phyloP scores from a whole-genome alignment of 2,888 invertebrate species.

The Meta bourneti region DNA sequence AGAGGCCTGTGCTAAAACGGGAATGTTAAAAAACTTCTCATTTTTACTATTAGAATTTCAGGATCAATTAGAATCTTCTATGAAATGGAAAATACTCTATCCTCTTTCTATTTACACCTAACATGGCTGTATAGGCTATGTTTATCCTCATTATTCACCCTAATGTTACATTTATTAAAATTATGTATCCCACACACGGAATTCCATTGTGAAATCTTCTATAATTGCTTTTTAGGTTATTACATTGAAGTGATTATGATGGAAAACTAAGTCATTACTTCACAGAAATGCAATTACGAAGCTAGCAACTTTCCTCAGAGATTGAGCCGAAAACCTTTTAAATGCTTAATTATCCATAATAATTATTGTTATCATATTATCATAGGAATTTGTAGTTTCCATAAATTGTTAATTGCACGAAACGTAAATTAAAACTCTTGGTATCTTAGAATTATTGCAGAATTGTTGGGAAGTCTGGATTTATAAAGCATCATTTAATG shows the following conservation, averaged over 20 bases:
- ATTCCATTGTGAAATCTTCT: not conserved
- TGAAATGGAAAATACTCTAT: too few species aligned
- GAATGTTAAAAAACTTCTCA: too few species aligned
- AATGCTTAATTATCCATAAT: not conserved
- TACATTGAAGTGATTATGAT: not conserved
- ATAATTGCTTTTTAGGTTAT: not conserved
- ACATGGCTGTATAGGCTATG: not conserved
- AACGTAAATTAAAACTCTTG: not conserved
- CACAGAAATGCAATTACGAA: not conserved
- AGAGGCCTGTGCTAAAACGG: too few species aligned
- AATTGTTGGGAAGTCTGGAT: too few species aligned
- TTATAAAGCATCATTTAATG: too few species aligned
- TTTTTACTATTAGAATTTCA: too few species aligned
- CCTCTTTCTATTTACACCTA: too few species aligned
- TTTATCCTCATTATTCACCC: not conserved
- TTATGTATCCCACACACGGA: not conserved
- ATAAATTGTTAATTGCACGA: not conserved
- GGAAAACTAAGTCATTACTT: not conserved
- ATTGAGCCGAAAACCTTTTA: not conserved
- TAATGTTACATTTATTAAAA: not conserved
- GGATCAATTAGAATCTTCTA: too few species aligned
- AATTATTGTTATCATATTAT: not conserved
- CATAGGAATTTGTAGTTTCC: not conserved
- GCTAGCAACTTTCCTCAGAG: not conserved
- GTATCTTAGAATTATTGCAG: too few species aligned